Evolutionary conservation across 2,113 vertebrate species (phyloP), one percentile per base, ranked within the genome.

Genomic region (Clupea harengus): DNA sequence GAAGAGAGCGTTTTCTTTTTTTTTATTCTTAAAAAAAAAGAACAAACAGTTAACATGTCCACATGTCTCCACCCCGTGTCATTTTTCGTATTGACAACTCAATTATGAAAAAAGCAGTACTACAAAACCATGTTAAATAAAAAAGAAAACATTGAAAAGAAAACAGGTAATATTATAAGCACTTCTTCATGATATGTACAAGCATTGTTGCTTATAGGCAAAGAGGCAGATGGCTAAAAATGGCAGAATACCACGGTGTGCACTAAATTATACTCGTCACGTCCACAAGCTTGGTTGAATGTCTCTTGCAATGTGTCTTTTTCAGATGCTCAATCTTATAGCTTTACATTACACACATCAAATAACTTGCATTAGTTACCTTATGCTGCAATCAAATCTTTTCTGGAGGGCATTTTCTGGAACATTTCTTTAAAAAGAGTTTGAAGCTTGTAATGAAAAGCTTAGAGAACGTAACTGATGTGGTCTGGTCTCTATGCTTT

Each of bases 91-190:
- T 88, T 86, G 89, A 94, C 93, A 94, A 94, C 85, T 85, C 88
- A 93, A 93, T 93, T 84, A 95, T 95, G 93, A 95, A 95, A 95
- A 78, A 94, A 93, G 94, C 93, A 88, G 87, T 89, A 94, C 93
- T 95, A 95, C 91, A 95, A 95, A 95, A 95, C 91, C 91, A 92
- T 92, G 88, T 94, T 87, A 91, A 94, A 89, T 94, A 90, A 82
- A 91, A 92, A 90, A 89, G 86, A 85, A 90, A 84, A 80, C 85
- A 85, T 89, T 87, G 88, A 89, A 91, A 92, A 89, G 94, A 90
- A 91, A 82, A 32, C 78, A 64, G 67, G 88, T 83, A 84, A 91
- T 94, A 91, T 92, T 91, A 93, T 92, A 94, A 93, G 91, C 92
- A 93, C 89, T 93, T 93, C 89, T 84, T 83, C 84, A 88, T 90